Percentiles rank a stretch among this genome's conserved stretches.
These are phyloP conservation scores for Hypsibius dujardini DNA, from an alignment of 1,140 invertebrate species.

Conservation along the genomic window DNA sequence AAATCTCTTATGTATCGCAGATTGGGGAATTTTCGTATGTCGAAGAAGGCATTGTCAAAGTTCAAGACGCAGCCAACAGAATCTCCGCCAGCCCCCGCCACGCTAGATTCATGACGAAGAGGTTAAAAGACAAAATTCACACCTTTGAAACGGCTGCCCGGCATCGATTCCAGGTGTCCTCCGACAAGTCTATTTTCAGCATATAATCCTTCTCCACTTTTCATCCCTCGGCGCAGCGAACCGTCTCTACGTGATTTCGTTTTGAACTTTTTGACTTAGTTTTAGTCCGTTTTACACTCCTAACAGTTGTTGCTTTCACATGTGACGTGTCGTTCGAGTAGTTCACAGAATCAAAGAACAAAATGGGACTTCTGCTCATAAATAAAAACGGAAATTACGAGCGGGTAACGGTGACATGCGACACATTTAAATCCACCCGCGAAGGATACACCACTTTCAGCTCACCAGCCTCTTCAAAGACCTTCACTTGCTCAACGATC, in stretches of 20 bases:
- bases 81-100: background rate
- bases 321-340: too few species aligned
- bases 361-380: background rate
- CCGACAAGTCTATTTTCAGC: too few species aligned
- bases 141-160: background rate
- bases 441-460: slow-evolving; percentile 58
- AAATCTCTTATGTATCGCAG: background rate
- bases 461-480: slow-evolving; percentile 48
- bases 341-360: background rate
- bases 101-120: background rate
- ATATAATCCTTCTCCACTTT: too few species aligned
- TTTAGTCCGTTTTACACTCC: too few species aligned
- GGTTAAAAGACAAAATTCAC: background rate
- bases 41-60: background rate
- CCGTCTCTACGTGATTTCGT: too few species aligned
- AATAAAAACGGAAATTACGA: slow-evolving; percentile 14
- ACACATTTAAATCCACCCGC: slow-evolving; percentile 42
- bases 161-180: too few species aligned
- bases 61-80: background rate
- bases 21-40: background rate
- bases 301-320: too few species aligned
- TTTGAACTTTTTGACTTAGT: too few species aligned
- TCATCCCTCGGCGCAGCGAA: too few species aligned
- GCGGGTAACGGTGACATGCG: slow-evolving; percentile 23
- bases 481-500: slow-evolving; percentile 47